Conservation (phyloP, 2,888 invertebrate species). For the Phlogophora meticulosa region DNA sequence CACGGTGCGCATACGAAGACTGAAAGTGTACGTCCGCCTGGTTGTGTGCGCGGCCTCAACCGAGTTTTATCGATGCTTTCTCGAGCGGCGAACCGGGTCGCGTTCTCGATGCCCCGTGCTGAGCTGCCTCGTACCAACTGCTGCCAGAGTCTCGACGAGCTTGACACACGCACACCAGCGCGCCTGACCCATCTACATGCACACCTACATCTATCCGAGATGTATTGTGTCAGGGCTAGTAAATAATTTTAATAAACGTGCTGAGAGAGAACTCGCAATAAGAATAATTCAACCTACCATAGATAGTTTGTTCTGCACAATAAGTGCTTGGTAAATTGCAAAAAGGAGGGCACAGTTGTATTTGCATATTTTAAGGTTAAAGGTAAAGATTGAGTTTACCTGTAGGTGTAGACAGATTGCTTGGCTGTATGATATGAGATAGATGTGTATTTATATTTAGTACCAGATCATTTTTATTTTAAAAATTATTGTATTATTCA, state of each 20-base stretch:
- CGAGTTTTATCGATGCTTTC: constrained; percentile 91
- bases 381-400: constrained; percentile 65
- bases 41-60: constrained; percentile 88
- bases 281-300: constrained; percentile 55
- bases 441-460: constrained; percentile 23
- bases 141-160: constrained; percentile 67
- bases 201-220: constrained; percentile 74
- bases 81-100: constrained; percentile 90
- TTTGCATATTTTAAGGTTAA: constrained; percentile 67
- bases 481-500: constrained; percentile 59
- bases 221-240: constrained; percentile 82
- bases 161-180: constrained; percentile 74
- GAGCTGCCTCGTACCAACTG: constrained; percentile 74
- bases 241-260: constrained; percentile 74
- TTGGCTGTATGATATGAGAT: constrained; percentile 28
- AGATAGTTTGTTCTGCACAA: constrained; percentile 54
- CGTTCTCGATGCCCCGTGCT: constrained; percentile 88
- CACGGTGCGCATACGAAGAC: constrained; percentile 81
- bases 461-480: constrained; percentile 22
- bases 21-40: constrained; percentile 87
- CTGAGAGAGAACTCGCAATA: constrained; percentile 54
- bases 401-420: constrained; percentile 43
- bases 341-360: constrained; percentile 62
- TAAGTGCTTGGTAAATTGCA: constrained; percentile 57
- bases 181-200: constrained; percentile 62